Base-by-base conservation (phyloP, 2,888 invertebrate genomes). In the Aromia moschata region DNA sequence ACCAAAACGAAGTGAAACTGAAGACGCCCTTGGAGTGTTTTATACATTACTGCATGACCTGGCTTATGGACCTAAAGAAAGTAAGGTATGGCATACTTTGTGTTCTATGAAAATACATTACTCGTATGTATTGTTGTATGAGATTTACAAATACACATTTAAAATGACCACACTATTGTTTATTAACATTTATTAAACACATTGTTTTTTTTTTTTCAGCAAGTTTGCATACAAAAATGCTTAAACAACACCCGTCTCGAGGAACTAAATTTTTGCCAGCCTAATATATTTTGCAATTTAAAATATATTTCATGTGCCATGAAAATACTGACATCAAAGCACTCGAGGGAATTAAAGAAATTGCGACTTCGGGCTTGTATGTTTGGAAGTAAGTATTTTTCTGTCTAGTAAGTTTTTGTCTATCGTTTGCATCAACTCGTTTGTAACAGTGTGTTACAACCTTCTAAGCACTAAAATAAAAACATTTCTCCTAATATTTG, bases 321-420 rank as follows among this genome's bases (percentile, higher is more conserved):
- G 3, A 30, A 60, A 49, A 44, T 60, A 14, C 18, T 60, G 18
- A 15, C 15, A 40, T 60, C 70, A 5, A 44, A 60, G 36, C 67
- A 67, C 43, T 60, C 61, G 11, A 58, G 41, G 20, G 36, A 44
- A 15, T 57, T 70, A 11, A 57, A 59, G 45, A 65, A 60, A 45
- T 58, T 70, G 10, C 56, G 59, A 53, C 47, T 67, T 18, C 62
- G 64, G 46, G 57, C 68, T 1, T 70, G 70, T 53, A 43, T 68
- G 33, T 60, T 68, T 45, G 64, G 67, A 63, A 15, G 69, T 67
- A 55, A 56, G 62, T 57, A 33, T 10, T 25, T 25, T 25, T n/a
- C n/a, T n/a, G n/a, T n/a, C n/a, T n/a, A n/a, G n/a, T n/a, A n/a
- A n/a, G n/a, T n/a, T n/a, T n/a, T n/a, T n/a, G n/a, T n/a, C n/a